phyloP scores from a whole-genome alignment of 2,113 vertebrate species.

The Lepisosteus oculatus region DNA sequence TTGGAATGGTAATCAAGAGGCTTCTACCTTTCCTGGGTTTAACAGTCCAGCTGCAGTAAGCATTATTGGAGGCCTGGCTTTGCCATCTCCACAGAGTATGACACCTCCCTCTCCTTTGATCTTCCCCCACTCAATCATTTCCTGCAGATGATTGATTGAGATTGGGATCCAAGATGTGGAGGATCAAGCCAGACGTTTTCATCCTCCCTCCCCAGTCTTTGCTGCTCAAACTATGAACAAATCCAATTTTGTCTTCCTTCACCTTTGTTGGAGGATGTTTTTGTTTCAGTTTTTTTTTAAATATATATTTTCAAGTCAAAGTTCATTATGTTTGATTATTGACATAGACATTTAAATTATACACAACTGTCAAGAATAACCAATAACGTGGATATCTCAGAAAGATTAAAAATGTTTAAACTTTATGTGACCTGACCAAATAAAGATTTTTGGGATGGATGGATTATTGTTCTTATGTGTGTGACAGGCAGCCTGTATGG shows the following conservation, averaged over 20 bases:
- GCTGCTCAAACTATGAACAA: neutral
- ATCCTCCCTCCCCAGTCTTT: neutral
- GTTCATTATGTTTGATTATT: no score
- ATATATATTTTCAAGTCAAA: no score
- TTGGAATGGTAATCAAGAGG: slow-evolving; percentile 4
- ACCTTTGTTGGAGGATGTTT: no score
- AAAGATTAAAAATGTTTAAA: no score
- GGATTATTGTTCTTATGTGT: no score
- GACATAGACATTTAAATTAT: no score
- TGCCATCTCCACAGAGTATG: neutral
- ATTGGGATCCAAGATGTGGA: slow-evolving; percentile 19
- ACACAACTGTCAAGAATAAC: no score
- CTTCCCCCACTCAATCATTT: slow-evolving; percentile 22
- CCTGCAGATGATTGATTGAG: slow-evolving; percentile 21
- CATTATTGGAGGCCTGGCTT: slow-evolving; percentile 11
- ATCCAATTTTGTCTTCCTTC: neutral
- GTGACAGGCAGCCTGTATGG: no score
- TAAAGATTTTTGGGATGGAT: no score
- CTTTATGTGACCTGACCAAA: no score
- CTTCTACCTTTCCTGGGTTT: slow-evolving; percentile 5
- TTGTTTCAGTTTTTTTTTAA: no score
- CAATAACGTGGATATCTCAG: no score
- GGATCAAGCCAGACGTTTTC: neutral
- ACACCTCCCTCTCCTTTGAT: slow-evolving; percentile 28
- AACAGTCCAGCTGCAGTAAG: slow-evolving; percentile 12